Evolutionary conservation across 2,888 invertebrate genomes (phyloP).

Genomic region (Cerastis leucographa): DNA sequence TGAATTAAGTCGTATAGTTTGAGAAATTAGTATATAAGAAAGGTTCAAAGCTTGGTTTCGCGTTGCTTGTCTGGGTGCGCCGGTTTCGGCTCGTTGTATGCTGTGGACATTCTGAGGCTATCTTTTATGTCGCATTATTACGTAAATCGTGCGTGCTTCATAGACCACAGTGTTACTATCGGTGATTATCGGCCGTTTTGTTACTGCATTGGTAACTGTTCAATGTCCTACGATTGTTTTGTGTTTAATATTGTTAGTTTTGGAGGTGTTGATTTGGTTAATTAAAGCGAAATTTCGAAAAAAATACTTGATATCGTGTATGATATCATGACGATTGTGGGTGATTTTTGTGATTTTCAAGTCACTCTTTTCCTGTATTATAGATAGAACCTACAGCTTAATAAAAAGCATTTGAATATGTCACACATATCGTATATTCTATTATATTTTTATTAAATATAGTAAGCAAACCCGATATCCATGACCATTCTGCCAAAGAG

Average conservation of each 20-base stretch:
- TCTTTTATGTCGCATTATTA: background rate
- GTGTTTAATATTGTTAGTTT: background rate
- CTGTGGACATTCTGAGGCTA: background rate
- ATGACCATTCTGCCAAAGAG: background rate
- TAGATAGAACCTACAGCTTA: background rate
- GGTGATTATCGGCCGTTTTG: conserved; percentile 35
- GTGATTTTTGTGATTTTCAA: background rate
- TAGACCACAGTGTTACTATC: conserved; percentile 37
- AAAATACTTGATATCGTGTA: background rate
- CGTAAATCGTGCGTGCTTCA: conserved; percentile 51
- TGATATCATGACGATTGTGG: background rate
- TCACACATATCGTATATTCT: background rate
- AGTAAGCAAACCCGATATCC: background rate
- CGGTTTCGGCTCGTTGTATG: background rate
- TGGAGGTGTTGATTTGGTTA: background rate
- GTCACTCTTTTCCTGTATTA: background rate
- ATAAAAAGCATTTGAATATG: background rate
- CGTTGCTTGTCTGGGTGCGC: background rate
- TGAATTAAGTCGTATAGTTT: background rate
- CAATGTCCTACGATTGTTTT: conserved; percentile 16
- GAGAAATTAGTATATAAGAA: background rate
- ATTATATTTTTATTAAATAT: background rate
- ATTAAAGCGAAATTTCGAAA: background rate
- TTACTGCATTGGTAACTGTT: conserved; percentile 36
- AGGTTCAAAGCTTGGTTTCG: background rate